Conservation (phyloP, 1,140 invertebrate genomes). For the Calosoma granatense region DNA sequence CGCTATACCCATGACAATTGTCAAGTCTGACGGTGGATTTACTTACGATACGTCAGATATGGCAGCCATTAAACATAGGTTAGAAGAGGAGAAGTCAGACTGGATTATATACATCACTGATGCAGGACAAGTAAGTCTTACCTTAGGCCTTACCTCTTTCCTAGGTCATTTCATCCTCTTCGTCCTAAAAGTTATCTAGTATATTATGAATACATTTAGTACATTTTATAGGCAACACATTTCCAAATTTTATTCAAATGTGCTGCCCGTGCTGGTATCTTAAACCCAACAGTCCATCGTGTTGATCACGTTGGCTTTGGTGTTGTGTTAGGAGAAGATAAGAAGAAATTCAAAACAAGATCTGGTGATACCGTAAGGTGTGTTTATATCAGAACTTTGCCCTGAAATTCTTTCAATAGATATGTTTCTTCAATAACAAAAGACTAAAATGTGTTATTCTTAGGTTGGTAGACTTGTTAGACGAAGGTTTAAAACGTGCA, state of each 20-base stretch:
- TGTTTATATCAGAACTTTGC: not conserved
- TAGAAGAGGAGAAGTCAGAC: conserved; percentile 80
- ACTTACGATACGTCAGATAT: conserved; percentile 99
- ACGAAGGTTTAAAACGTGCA: conserved; percentile 84
- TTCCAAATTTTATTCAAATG: conserved; percentile 68
- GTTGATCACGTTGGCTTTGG: conserved; percentile 93
- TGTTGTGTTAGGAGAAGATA: conserved; percentile 95
- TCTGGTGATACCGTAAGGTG: conserved; percentile 83
- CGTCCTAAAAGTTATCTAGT: no score
- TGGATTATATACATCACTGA: conserved; percentile 96
- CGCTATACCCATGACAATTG: conserved; percentile 79
- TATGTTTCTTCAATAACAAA: not conserved
- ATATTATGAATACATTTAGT: not conserved
- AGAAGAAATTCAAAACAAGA: conserved; percentile 98
- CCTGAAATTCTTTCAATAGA: not conserved
- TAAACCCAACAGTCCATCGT: conserved; percentile 49
- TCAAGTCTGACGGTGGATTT: conserved; percentile 97
- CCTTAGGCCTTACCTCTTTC: no score
- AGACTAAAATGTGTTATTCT: not conserved
- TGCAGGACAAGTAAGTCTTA: conserved; percentile 78
- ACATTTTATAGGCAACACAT: conserved; percentile 51
- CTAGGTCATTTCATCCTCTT: not conserved
- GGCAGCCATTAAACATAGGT: conserved; percentile 79
- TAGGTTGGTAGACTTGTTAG: conserved; percentile 78
- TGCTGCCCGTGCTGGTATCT: conserved; percentile 59